These are phyloP conservation scores for Gymnorhina tibicen DNA, from an alignment of 2,113 vertebrate genomes.

Conservation along the genomic window DNA sequence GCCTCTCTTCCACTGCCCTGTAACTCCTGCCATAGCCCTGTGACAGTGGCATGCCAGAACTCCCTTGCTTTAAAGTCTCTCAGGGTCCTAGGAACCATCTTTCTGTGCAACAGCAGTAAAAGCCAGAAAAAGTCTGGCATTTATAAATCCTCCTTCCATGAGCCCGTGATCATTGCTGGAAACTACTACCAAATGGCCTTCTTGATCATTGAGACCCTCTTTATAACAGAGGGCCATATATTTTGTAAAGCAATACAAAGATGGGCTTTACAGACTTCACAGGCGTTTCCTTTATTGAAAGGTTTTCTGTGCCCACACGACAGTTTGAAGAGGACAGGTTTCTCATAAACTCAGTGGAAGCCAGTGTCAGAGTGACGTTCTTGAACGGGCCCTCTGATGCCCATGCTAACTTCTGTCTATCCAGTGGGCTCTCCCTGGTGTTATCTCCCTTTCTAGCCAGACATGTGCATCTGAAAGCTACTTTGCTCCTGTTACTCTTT, in stretches of 20 bases:
- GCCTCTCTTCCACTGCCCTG: not conserved
- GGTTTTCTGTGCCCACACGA: not conserved
- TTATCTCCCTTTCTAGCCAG: not conserved
- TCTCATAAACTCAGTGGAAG: not conserved
- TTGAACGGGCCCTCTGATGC: rapidly evolving
- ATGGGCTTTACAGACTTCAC: not conserved
- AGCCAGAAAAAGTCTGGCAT: not conserved
- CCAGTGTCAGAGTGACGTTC: not conserved
- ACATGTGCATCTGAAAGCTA: not conserved
- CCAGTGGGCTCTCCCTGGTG: not conserved
- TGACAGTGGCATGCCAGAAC: not conserved
- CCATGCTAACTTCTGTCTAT: not conserved
- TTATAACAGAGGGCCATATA: not conserved
- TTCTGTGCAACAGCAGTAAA: not conserved
- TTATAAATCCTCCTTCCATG: not conserved
- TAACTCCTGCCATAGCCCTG: not conserved
- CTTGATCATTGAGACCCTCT: not conserved
- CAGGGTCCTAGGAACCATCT: not conserved
- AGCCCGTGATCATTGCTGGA: not conserved
- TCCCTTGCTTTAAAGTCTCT: not conserved
- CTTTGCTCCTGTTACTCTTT: not conserved
- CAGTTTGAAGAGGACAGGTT: not conserved
- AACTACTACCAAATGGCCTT: not conserved
- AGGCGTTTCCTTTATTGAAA: not conserved
- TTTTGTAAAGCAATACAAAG: not conserved